Evolutionary conservation across 2,113 vertebrate genomes (phyloP).

Genomic region (Marmota flaviventris): DNA sequence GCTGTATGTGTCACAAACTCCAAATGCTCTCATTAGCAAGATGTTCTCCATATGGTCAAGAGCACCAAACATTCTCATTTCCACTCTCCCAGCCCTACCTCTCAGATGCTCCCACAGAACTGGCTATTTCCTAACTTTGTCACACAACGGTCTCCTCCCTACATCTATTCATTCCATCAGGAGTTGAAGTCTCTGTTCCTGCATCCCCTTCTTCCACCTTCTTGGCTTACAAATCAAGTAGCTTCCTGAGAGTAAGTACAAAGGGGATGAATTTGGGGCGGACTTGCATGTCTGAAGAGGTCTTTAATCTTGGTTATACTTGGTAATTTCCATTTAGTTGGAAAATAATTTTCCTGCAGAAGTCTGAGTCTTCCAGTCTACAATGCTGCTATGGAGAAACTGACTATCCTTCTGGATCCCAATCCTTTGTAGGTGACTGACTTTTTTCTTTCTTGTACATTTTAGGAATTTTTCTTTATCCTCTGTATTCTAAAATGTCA

Average conservation of each 20-base stretch:
- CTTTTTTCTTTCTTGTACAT: not conserved
- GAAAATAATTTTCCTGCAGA: conserved; percentile 26
- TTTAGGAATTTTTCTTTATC: conserved; percentile 21
- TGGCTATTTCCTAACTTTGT: not conserved
- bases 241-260: not conserved
- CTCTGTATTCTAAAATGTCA: not conserved
- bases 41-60: not conserved
- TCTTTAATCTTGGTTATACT: not conserved
- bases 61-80: not conserved
- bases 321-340: not conserved
- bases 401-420: not conserved
- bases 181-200: not conserved
- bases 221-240: not conserved
- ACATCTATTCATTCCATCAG: not conserved
- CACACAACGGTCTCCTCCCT: not conserved
- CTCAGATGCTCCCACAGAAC: not conserved
- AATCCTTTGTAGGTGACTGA: not conserved
- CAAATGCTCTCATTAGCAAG: not conserved
- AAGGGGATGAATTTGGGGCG: not conserved
- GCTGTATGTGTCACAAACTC: not conserved
- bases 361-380: not conserved
- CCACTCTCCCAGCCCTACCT: not conserved
- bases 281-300: not conserved
- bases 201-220: not conserved
- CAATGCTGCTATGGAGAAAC: not conserved